A percentile compares a stretch with the other conserved stretches of the same genome.
Evolutionary conservation across 2,888 invertebrate species (phyloP).

Genomic region (Epirrhoe alternata): DNA sequence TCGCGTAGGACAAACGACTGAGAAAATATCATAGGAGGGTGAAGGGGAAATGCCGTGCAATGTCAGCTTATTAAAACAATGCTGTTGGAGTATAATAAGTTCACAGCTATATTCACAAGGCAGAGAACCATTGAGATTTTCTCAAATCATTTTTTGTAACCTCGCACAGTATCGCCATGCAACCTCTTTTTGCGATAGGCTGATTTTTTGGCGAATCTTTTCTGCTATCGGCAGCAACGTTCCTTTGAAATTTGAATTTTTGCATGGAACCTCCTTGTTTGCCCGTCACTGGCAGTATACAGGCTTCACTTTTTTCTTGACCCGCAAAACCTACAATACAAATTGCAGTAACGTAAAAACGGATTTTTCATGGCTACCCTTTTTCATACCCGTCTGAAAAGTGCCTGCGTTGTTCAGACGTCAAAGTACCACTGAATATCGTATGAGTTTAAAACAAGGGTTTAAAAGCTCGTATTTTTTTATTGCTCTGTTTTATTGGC

Average conservation of each 20-base stretch:
- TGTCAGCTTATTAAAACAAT: not conserved
- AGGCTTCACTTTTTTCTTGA: conserved; percentile 1
- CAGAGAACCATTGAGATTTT: not conserved
- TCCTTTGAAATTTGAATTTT: not conserved
- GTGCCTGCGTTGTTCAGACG: not conserved
- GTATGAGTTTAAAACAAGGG: too few relatives aligned
- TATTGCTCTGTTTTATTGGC: too few relatives aligned
- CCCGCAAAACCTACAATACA: conserved; percentile 1
- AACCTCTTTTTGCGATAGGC: too few relatives aligned
- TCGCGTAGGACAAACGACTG: not conserved
- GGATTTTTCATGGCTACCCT: too few relatives aligned
- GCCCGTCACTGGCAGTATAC: not conserved
- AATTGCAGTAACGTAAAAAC: not conserved
- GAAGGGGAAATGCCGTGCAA: not conserved
- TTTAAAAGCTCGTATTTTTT: too few relatives aligned
- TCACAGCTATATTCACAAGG: not conserved
- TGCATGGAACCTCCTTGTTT: not conserved
- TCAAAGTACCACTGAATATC: not conserved
- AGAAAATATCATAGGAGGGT: not conserved
- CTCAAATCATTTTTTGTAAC: too few relatives aligned
- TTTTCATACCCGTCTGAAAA: not conserved
- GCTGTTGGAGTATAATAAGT: not conserved
- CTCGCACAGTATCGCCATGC: too few relatives aligned
- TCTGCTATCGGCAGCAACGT: not conserved
- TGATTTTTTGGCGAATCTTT: not conserved